Conservation (phyloP, 2,888 invertebrate species). For the Ormyrus nitidulus region DNA sequence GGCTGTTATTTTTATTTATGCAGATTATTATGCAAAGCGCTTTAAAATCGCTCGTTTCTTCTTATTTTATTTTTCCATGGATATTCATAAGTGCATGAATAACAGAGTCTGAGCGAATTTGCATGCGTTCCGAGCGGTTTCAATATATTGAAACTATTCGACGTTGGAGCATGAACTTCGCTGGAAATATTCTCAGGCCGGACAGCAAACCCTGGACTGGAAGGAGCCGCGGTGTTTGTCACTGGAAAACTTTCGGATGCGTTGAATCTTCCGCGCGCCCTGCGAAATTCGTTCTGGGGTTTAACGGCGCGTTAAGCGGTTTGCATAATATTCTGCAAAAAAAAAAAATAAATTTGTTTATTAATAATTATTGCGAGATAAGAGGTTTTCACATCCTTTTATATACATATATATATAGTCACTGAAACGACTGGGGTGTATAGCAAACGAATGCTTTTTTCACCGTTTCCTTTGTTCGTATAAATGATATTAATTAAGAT, state of each 20-base stretch:
- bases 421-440: not conserved
- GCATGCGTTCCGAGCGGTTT: not conserved
- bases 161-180: not conserved
- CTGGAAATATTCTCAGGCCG: not conserved
- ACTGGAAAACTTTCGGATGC: not conserved
- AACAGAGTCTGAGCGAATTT: slow-evolving; percentile 18
- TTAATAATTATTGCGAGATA: not conserved
- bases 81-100: slow-evolving; percentile 32
- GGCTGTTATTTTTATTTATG: slow-evolving; percentile 29
- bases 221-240: not conserved
- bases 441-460: not conserved
- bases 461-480: slow-evolving; percentile 20
- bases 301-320: not conserved
- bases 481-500: not conserved
- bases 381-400: not conserved
- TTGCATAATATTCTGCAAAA: not conserved
- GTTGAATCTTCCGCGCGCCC: not conserved
- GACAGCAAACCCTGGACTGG: not conserved
- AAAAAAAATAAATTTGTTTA: slow-evolving; percentile 6
- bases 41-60: not conserved
- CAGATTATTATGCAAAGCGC: slow-evolving; percentile 30
- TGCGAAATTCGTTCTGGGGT: not conserved
- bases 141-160: slow-evolving; percentile 17
- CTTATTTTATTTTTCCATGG: not conserved
- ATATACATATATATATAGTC: no score